Evolutionary conservation across 2,113 vertebrate species (phyloP).

Genomic region (Pelecanoides urinatrix): DNA sequence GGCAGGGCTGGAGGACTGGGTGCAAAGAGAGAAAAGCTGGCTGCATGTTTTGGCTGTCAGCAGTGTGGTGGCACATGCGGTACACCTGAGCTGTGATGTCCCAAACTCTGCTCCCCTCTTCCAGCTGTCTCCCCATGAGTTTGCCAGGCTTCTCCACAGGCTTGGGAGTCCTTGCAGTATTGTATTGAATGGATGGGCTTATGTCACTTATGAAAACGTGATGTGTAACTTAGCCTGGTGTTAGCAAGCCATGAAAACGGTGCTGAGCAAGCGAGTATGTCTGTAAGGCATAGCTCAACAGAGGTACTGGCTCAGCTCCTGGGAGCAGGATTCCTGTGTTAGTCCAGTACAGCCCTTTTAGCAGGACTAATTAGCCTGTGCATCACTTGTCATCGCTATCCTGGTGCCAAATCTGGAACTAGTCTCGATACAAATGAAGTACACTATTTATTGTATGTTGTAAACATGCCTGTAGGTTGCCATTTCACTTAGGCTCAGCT

Average conservation of each 20-base stretch:
- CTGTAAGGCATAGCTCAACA: not conserved
- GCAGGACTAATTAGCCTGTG: not conserved
- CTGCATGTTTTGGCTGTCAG: not conserved
- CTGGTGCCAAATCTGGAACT: not conserved
- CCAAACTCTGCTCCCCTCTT: not conserved
- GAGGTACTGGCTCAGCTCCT: not conserved
- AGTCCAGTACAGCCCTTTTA: not conserved
- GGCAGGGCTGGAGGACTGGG: not conserved
- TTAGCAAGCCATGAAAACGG: not conserved
- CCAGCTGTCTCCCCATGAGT: not conserved
- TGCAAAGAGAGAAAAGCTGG: not conserved
- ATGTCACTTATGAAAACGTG: not conserved
- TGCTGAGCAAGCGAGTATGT: fast-evolving
- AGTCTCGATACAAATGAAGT: not conserved
- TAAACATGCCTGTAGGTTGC: not conserved
- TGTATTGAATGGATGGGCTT: not conserved
- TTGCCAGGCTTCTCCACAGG: not conserved
- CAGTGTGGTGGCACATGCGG: fast-evolving
- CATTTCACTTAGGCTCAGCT: not conserved
- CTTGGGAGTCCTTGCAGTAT: not conserved
- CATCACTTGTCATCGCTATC: not conserved
- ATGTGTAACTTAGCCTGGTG: not conserved
- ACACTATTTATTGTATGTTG: not conserved
- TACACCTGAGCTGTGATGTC: not conserved
- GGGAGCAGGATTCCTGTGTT: not conserved